Conservation (phyloP, 2,888 invertebrate genomes). For the Chrysolina americana region DNA sequence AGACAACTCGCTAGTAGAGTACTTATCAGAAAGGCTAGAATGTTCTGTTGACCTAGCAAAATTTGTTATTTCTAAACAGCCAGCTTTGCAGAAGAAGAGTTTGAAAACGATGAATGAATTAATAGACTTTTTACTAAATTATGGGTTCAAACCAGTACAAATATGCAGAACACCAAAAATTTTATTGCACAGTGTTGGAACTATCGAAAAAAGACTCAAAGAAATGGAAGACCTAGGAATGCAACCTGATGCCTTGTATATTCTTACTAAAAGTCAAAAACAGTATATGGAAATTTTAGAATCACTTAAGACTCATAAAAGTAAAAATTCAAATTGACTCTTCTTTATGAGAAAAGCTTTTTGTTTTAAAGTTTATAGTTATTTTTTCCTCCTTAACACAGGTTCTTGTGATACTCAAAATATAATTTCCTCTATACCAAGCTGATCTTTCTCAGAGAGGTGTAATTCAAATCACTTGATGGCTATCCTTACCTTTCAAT, state of each 20-base stretch:
- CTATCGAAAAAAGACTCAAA: slow-evolving; percentile 64
- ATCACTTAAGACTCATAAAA: slow-evolving; percentile 56
- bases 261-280: slow-evolving; percentile 66
- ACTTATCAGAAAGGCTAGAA: slow-evolving; percentile 66
- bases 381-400: no score
- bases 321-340: slow-evolving; percentile 51
- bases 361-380: no score
- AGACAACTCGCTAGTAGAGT: slow-evolving; percentile 65
- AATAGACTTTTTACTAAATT: slow-evolving; percentile 67
- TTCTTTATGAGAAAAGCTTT: no score
- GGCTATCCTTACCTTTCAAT: no score
- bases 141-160: slow-evolving; percentile 66
- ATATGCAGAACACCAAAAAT: slow-evolving; percentile 68
- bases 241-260: slow-evolving; percentile 62
- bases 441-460: no score
- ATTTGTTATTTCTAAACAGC: slow-evolving; percentile 64
- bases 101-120: slow-evolving; percentile 68
- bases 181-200: slow-evolving; percentile 68
- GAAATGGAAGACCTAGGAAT: slow-evolving; percentile 62
- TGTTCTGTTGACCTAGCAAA: slow-evolving; percentile 63
- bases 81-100: slow-evolving; percentile 67
- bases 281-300: slow-evolving; percentile 64
- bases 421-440: no score
- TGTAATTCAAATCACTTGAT: no score
- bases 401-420: no score